Percentiles rank a stretch among this genome's conserved stretches.
Conservation (phyloP, 2,113 vertebrate genomes). For the Noctilio leporinus region DNA sequence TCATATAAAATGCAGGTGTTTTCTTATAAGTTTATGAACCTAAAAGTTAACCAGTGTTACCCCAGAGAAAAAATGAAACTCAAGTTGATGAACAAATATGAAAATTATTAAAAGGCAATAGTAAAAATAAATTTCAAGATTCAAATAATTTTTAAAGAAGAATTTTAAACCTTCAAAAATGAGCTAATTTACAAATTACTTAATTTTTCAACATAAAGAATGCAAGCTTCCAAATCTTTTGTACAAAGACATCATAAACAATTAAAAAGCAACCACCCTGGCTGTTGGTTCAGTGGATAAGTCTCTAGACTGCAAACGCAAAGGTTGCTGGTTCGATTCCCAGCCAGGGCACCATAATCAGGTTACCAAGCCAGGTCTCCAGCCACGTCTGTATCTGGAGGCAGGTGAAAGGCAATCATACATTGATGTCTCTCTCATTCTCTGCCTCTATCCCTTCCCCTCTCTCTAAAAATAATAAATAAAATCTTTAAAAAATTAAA, state of each 20-base stretch:
- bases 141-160: background rate
- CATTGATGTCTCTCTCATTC: no score
- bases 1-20: background rate
- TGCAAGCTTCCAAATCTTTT: background rate
- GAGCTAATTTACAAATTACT: background rate
- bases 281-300: no score
- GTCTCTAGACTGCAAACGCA: no score
- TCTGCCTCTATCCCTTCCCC: no score
- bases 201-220: background rate
- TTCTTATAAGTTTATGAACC: background rate
- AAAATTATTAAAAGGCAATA: background rate
- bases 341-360: no score
- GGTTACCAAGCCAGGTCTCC: no score
- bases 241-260: background rate
- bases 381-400: no score
- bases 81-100: background rate
- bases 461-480: no score
- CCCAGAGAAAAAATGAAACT: background rate
- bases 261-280: background rate
- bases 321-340: no score
- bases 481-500: no score
- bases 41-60: background rate
- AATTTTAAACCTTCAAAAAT: background rate
- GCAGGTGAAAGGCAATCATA: no score
- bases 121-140: background rate